Evolutionary conservation across 2,113 vertebrate species (phyloP).

Genomic region (Gavialis gangeticus): DNA sequence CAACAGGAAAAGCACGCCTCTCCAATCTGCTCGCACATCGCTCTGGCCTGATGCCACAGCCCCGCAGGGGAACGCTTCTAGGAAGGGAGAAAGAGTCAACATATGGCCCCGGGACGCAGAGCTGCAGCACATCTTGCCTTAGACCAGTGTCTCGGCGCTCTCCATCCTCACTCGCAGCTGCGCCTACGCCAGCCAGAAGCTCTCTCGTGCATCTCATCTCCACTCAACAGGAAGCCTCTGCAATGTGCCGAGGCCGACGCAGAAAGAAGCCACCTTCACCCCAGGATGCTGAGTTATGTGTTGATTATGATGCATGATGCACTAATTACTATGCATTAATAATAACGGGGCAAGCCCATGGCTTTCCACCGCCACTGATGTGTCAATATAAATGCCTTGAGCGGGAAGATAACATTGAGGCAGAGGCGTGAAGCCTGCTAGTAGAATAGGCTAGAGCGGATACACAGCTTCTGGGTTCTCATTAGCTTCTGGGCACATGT

Average conservation of each 20-base stretch:
- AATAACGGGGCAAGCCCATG: not conserved
- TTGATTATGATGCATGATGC: too few relatives aligned
- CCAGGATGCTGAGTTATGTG: not conserved
- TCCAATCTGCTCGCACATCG: not conserved
- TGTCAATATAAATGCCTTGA: not conserved
- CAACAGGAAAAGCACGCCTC: fast-evolving
- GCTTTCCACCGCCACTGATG: not conserved
- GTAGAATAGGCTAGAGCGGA: not conserved
- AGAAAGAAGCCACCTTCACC: not conserved
- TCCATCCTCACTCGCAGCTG: not conserved
- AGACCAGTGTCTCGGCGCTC: not conserved
- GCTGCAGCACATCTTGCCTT: not conserved
- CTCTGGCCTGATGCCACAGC: not conserved
- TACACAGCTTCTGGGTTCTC: not conserved
- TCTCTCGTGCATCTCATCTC: not conserved
- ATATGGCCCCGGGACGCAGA: not conserved
- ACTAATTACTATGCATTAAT: too few relatives aligned
- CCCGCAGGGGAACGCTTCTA: fast-evolving
- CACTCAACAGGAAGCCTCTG: not conserved
- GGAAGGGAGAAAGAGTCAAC: not conserved
- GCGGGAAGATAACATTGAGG: not conserved
- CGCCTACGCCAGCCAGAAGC: not conserved
- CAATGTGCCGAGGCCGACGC: too few relatives aligned
- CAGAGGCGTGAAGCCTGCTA: not conserved
- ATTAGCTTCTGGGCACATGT: not conserved